Conservation (phyloP, 1,140 invertebrate genomes). For the Daktulosphaira vitifoliae region DNA sequence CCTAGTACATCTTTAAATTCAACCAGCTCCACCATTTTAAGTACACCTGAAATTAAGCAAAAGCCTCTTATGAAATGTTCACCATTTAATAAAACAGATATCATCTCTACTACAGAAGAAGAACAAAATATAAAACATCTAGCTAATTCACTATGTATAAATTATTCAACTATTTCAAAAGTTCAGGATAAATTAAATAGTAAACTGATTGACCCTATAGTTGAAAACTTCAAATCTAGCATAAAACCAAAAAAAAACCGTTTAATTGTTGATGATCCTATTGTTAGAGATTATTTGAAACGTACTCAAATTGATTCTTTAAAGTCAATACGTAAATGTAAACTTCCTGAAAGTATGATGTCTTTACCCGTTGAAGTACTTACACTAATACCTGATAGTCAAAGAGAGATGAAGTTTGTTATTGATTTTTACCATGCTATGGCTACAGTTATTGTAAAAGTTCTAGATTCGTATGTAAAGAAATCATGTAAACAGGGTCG, state of each 20-base stretch:
- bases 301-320: slow-evolving; percentile 47
- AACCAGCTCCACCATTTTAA: no score
- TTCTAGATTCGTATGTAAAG: slow-evolving; percentile 81
- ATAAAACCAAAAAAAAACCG: background rate
- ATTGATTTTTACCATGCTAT: slow-evolving; percentile 47
- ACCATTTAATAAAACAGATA: background rate
- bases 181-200: background rate
- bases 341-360: slow-evolving; percentile 16
- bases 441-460: slow-evolving; percentile 79
- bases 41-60: background rate
- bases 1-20: background rate
- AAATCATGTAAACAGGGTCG: slow-evolving; percentile 71
- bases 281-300: slow-evolving; percentile 5
- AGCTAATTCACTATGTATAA: background rate
- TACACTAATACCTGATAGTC: slow-evolving; percentile 6
- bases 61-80: slow-evolving; percentile 10
- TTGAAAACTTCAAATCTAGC: background rate
- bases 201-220: background rate
- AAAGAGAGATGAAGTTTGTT: slow-evolving; percentile 23
- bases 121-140: background rate
- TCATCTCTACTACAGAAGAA: background rate
- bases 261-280: slow-evolving; percentile 4
- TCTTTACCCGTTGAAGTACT: slow-evolving; percentile 9
- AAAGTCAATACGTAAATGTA: slow-evolving; percentile 61
- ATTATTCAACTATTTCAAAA: background rate